Percentiles rank a stretch among this genome's conserved stretches.
Conservation (phyloP, 2,797 vertebrate genomes). For the Argya squamiceps region DNA sequence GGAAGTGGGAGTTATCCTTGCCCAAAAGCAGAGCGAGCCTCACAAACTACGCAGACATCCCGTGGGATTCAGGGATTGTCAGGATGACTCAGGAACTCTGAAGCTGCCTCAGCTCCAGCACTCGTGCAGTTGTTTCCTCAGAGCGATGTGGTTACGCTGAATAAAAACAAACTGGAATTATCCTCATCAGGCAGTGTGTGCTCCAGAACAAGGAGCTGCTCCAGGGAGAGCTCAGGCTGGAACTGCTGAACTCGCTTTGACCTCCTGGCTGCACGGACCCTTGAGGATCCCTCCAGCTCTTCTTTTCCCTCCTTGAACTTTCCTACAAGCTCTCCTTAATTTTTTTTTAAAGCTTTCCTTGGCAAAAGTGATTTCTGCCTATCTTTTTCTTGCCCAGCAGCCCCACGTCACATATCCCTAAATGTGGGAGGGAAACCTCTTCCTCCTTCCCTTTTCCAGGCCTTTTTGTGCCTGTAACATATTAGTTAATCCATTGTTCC, state of each 20-base stretch:
- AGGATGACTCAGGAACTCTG: neutral
- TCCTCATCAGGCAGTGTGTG: accelerated
- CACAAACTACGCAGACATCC: accelerated
- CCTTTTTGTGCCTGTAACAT: neutral
- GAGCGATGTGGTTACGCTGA: neutral
- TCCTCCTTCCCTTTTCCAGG: neutral
- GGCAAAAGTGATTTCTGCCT: neutral
- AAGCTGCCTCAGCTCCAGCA: neutral
- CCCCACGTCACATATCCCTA: accelerated
- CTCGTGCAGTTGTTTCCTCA: neutral
- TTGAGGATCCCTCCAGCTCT: neutral
- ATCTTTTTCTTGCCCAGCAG: neutral
- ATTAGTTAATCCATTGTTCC: neutral
- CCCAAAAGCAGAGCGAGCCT: neutral
- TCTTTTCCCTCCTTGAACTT: neutral
- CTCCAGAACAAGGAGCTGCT: neutral
- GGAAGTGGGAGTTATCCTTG: neutral
- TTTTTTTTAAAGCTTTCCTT: neutral
- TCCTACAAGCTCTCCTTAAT: neutral
- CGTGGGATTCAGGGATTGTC: neutral
- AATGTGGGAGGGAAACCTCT: neutral
- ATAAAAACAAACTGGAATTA: neutral
- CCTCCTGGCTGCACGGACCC: neutral
- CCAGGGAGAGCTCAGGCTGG: neutral
- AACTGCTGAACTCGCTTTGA: neutral